Percentiles rank a stretch among this genome's conserved stretches.
phyloP scores from a whole-genome alignment of 35 echinoderm and acorn worm genomes.

The Strongylocentrotus purpuratus region DNA sequence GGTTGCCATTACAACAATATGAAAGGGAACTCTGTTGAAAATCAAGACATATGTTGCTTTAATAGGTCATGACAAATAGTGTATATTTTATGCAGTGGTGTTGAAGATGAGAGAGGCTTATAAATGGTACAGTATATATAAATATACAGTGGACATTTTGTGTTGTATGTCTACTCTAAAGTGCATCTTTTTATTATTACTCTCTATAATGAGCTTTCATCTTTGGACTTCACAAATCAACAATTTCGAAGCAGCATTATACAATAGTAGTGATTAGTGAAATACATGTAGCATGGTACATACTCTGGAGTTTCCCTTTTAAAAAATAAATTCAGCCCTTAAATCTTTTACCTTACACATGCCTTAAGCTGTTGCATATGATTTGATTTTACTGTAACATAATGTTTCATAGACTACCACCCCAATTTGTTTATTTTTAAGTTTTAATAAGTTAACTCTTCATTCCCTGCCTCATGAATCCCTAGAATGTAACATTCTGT shows the following conservation, averaged over 20 bases:
- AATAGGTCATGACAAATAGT: too few relatives aligned
- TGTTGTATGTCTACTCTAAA: not conserved
- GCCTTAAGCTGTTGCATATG: not conserved
- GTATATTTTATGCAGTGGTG: too few relatives aligned
- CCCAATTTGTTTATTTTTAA: too few relatives aligned
- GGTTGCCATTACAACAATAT: too few relatives aligned
- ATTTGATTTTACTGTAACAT: not conserved
- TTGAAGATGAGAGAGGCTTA: not conserved
- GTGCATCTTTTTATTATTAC: not conserved
- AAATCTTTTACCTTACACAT: not conserved
- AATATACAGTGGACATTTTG: not conserved
- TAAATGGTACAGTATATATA: not conserved
- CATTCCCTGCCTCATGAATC: too few relatives aligned
- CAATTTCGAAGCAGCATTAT: not conserved
- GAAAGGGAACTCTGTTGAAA: too few relatives aligned
- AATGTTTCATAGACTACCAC: not conserved
- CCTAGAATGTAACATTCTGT: too few relatives aligned
- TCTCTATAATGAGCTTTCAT: not conserved
- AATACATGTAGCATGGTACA: not conserved
- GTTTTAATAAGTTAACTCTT: too few relatives aligned
- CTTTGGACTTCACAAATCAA: not conserved
- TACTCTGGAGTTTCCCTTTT: not conserved
- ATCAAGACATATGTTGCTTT: too few relatives aligned
- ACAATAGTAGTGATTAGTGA: not conserved
- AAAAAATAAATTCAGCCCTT: not conserved